These are phyloP conservation scores for Choristoneura rosaceana DNA, from an alignment of 2,888 invertebrate genomes.

Conservation along the genomic window DNA sequence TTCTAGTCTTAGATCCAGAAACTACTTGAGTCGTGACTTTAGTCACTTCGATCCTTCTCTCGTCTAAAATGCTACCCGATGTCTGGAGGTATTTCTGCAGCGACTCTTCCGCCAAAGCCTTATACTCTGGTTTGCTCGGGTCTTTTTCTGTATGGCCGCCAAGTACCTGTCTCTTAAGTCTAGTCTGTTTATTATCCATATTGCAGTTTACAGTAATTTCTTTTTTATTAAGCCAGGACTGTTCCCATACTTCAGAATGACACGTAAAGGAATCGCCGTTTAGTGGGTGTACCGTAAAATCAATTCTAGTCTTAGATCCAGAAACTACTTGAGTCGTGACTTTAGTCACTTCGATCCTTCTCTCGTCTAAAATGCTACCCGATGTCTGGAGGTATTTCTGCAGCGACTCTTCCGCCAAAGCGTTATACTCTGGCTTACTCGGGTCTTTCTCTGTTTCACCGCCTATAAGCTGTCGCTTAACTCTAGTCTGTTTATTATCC, in stretches of 20 bases:
- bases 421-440: conserved; percentile 25
- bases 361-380: conserved; percentile 5
- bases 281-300: conserved; percentile 12
- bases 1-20: conserved; percentile 47
- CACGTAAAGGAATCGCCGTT: conserved; percentile 36
- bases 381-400: conserved; percentile 24
- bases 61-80: conserved; percentile 37
- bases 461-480: conserved; percentile 16
- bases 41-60: conserved; percentile 44
- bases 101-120: conserved; percentile 51
- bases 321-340: conserved; percentile 72
- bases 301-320: conserved; percentile 74
- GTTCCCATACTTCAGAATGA: conserved; percentile 44
- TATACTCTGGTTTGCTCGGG: conserved; percentile 49
- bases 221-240: conserved; percentile 43
- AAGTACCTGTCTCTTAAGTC: conserved; percentile 10
- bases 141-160: conserved; percentile 43
- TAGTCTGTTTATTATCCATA: background rate
- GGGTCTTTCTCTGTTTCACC: background rate
- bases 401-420: conserved; percentile 38
- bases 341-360: conserved; percentile 57
- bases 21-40: conserved; percentile 53
- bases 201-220: conserved; percentile 45
- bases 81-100: conserved; percentile 48
- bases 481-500: background rate